Percentiles rank a stretch among this genome's conserved stretches.
Evolutionary conservation across 2,113 vertebrate genomes (phyloP).

Genomic region (Varanus salvator): DNA sequence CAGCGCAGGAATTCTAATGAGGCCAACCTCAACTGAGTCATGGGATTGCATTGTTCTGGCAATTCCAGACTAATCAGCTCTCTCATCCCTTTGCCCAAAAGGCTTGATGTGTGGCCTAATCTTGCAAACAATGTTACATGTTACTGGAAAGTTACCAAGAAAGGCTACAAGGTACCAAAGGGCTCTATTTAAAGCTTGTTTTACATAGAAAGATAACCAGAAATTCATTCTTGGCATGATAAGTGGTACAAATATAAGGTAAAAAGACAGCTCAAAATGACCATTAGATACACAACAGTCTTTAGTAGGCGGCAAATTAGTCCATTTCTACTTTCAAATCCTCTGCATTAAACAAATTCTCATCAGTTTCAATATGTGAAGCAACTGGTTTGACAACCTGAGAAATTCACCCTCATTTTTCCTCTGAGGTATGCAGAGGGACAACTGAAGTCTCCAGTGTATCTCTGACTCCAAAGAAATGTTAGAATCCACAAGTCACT

Average conservation of each 20-base stretch:
- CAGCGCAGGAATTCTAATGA: slow-evolving; percentile 28
- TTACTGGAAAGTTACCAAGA: slow-evolving; percentile 1
- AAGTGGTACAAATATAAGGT: background rate
- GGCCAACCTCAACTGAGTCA: slow-evolving; percentile 27
- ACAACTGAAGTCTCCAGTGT: background rate
- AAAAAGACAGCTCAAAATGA: background rate
- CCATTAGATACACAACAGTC: background rate
- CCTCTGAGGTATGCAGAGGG: too few relatives aligned
- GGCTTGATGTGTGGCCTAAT: background rate
- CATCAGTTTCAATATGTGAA: background rate
- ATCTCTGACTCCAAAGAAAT: background rate
- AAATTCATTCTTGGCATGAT: background rate
- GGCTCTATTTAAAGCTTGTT: background rate
- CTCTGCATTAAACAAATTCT: background rate
- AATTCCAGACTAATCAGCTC: slow-evolving; percentile 15
- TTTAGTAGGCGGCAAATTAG: background rate
- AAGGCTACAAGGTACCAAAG: background rate
- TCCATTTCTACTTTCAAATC: background rate
- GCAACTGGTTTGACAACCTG: background rate
- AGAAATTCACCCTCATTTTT: background rate
- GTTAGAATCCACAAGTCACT: background rate
- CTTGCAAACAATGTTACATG: background rate
- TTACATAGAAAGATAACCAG: too few relatives aligned
- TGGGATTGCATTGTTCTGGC: slow-evolving; percentile 11
- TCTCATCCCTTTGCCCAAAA: background rate